These are phyloP conservation scores for Cantharis rufa DNA, from an alignment of 2,888 invertebrate species.

Conservation along the genomic window DNA sequence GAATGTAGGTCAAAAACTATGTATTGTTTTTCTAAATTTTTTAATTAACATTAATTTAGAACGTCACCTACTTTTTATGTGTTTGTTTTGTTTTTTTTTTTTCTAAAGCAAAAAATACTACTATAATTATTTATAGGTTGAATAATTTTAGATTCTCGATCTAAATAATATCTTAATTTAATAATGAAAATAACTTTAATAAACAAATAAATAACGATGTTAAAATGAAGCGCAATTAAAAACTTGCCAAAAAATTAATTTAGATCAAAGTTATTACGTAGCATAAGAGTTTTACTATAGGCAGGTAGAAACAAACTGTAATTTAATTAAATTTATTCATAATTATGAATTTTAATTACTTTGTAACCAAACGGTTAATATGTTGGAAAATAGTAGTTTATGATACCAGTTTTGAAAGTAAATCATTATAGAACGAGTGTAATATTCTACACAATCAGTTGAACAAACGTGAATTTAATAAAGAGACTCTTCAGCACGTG, in stretches of 20 bases:
- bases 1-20: not conserved
- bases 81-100: not conserved
- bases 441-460: no score
- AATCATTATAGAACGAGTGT: no score
- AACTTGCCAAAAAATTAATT: not conserved
- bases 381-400: no score
- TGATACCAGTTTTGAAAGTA: no score
- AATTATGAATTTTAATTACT: no score
- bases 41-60: not conserved
- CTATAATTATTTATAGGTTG: not conserved
- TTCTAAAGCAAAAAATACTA: not conserved
- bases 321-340: no score
- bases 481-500: no score
- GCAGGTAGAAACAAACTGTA: no score
- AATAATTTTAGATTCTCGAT: not conserved
- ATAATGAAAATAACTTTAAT: not conserved
- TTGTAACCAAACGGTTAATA: no score
- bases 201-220: not conserved
- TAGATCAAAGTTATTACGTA: no score
- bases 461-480: no score
- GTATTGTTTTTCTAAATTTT: not conserved
- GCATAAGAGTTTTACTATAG: no score
- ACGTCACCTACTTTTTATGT: not conserved
- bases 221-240: not conserved
- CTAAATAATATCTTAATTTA: not conserved